Conservation (phyloP, 2,888 invertebrate species). For the Homarus gammarus region DNA sequence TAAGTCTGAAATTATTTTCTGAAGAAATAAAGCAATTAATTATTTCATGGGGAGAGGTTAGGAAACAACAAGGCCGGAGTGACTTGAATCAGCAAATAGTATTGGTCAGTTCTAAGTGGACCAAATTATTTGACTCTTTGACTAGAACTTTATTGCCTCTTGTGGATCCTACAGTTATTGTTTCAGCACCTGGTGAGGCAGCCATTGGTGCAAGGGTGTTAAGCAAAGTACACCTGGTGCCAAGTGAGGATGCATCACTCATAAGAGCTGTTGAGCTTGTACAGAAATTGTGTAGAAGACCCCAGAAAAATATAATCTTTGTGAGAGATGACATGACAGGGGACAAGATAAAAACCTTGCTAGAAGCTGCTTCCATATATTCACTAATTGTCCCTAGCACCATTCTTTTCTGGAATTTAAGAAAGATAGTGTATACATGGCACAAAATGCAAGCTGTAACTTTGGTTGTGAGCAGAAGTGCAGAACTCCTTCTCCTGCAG, state of each 20-base stretch:
- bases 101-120: constrained; percentile 62
- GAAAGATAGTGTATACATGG: constrained; percentile 61
- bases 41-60: constrained; percentile 48
- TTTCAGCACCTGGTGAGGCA: constrained; percentile 70
- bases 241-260: constrained; percentile 8
- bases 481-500: constrained; percentile 46
- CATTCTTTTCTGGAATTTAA: constrained; percentile 45
- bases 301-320: constrained; percentile 60
- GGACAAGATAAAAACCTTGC: constrained; percentile 22
- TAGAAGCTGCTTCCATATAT: constrained; percentile 37
- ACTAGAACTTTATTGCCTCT: constrained; percentile 47
- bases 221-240: constrained; percentile 28
- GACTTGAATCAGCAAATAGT: constrained; percentile 63
- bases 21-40: constrained; percentile 54
- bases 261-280: constrained; percentile 29
- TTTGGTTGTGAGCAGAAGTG: constrained; percentile 55
- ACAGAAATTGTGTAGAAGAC: neutral
- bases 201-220: constrained; percentile 53
- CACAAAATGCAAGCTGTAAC: constrained; percentile 33
- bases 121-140: constrained; percentile 47
- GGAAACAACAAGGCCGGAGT: constrained; percentile 4
- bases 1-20: constrained; percentile 44
- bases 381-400: constrained; percentile 19
- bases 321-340: constrained; percentile 35
- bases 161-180: constrained; percentile 60